These are phyloP conservation scores for Onychorhynchus coronatus DNA, from an alignment of 2,113 vertebrate species.

Conservation along the genomic window DNA sequence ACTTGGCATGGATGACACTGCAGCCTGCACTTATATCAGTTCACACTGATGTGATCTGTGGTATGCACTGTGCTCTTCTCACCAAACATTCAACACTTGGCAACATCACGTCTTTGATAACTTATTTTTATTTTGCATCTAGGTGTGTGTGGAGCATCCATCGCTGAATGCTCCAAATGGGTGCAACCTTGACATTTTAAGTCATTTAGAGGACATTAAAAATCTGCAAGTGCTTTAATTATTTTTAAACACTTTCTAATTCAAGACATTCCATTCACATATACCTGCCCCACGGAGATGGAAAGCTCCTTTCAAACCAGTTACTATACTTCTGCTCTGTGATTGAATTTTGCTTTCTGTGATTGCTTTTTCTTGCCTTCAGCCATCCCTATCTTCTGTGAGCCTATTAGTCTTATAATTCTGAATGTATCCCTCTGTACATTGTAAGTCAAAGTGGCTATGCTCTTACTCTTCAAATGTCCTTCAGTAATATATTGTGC, in stretches of 20 bases:
- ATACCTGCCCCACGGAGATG: not conserved
- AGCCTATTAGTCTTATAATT: constrained; percentile 39
- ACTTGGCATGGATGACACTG: not conserved
- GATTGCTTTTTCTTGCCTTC: constrained; percentile 35
- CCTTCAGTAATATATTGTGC: not conserved
- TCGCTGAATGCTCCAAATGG: not conserved
- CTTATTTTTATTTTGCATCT: not conserved
- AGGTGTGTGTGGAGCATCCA: too few relatives aligned
- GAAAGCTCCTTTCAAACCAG: constrained; percentile 45
- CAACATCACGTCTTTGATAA: not conserved
- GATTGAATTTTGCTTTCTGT: constrained; percentile 35
- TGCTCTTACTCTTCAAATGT: not conserved
- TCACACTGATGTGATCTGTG: not conserved
- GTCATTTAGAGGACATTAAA: constrained; percentile 20
- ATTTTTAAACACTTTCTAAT: constrained; percentile 24
- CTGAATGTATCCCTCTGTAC: constrained; percentile 28
- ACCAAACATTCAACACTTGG: not conserved
- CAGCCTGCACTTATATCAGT: not conserved
- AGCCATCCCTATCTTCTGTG: not conserved
- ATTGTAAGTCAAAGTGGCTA: not conserved
- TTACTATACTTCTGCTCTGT: constrained; percentile 10
- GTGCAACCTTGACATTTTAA: constrained; percentile 13
- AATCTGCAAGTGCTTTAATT: constrained; percentile 38
- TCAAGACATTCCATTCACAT: constrained; percentile 3
- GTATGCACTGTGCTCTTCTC: not conserved